Percentiles rank a stretch among this genome's conserved stretches.
phyloP scores from a whole-genome alignment of 2,113 vertebrate species.

The Cyprinodon variegatus region DNA sequence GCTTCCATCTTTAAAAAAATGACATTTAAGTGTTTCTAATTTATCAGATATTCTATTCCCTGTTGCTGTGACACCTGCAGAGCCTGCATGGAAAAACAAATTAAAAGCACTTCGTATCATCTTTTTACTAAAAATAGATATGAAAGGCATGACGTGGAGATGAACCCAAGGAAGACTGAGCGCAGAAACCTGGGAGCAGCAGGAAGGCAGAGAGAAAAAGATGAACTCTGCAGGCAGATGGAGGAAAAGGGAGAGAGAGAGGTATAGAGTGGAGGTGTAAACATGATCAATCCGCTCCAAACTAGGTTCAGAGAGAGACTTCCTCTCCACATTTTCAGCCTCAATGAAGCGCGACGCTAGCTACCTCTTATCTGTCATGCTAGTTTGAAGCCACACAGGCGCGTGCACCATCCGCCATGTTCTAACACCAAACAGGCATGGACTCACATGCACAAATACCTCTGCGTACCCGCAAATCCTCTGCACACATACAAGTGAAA shows the following conservation, averaged over 20 bases:
- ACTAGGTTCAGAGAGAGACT: slow-evolving; percentile 69
- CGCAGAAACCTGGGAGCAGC: slow-evolving; percentile 22
- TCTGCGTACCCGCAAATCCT: slow-evolving; percentile 43
- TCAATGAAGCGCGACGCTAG: slow-evolving; percentile 68
- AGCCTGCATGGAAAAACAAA: slow-evolving; percentile 26
- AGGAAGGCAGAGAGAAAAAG: slow-evolving; percentile 30
- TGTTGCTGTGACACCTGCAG: slow-evolving; percentile 9
- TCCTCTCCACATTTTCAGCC: slow-evolving; percentile 74
- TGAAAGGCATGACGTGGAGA: slow-evolving; percentile 16
- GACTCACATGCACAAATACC: slow-evolving; percentile 26
- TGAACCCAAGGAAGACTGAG: slow-evolving; percentile 26
- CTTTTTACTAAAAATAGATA: slow-evolving; percentile 16
- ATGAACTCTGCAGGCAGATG: slow-evolving; percentile 46
- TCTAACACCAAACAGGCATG: slow-evolving; percentile 23
- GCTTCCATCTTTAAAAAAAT: background rate
- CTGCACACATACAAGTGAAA: slow-evolving; percentile 1
- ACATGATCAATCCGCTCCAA: slow-evolving; percentile 76
- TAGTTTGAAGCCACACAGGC: slow-evolving; percentile 48
- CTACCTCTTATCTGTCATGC: slow-evolving; percentile 72
- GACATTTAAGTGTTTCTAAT: background rate
- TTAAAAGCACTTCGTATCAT: slow-evolving; percentile 18
- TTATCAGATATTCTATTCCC: background rate
- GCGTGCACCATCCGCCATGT: slow-evolving; percentile 23
- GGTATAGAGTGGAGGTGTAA: slow-evolving; percentile 65
- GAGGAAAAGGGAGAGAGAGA: slow-evolving; percentile 24